These are phyloP conservation scores for Menura novaehollandiae DNA, from an alignment of 2,113 vertebrate genomes.

Conservation along the genomic window DNA sequence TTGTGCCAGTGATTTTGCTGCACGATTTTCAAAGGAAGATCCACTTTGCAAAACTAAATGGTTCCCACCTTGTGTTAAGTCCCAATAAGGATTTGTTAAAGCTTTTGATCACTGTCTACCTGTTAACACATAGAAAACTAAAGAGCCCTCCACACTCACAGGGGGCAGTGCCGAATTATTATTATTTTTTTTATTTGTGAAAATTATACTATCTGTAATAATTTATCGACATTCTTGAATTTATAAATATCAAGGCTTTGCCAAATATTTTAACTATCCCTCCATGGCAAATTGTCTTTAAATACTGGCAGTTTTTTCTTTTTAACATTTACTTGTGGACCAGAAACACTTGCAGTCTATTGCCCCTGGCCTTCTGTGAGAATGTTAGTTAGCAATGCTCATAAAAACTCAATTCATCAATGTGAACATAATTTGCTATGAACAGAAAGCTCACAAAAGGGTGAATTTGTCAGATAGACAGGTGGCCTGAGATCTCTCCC, in stretches of 20 bases:
- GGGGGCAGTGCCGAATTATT: slow-evolving; percentile 42
- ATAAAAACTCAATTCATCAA: slow-evolving; percentile 99
- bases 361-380: slow-evolving; percentile 89
- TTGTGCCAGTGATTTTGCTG: not conserved
- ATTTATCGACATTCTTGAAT: slow-evolving; percentile 75
- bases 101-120: slow-evolving; percentile 60
- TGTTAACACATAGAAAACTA: slow-evolving; percentile 54
- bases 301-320: slow-evolving; percentile 75
- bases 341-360: slow-evolving; percentile 86
- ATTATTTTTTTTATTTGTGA: slow-evolving; percentile 69
- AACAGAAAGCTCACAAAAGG: slow-evolving; percentile 99
- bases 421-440: slow-evolving; percentile 99
- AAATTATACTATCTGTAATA: slow-evolving; percentile 71
- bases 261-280: slow-evolving; percentile 78
- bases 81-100: not conserved
- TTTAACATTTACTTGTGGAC: slow-evolving; percentile 89
- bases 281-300: slow-evolving; percentile 78
- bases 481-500: slow-evolving; percentile 99
- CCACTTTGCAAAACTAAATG: not conserved
- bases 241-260: slow-evolving; percentile 73
- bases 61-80: not conserved
- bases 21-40: not conserved
- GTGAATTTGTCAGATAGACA: slow-evolving; percentile 99
- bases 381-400: slow-evolving; percentile 96
- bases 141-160: slow-evolving; percentile 13